Evolutionary conservation across 2,888 invertebrate species (phyloP).

Genomic region (Deroplatys truncata): DNA sequence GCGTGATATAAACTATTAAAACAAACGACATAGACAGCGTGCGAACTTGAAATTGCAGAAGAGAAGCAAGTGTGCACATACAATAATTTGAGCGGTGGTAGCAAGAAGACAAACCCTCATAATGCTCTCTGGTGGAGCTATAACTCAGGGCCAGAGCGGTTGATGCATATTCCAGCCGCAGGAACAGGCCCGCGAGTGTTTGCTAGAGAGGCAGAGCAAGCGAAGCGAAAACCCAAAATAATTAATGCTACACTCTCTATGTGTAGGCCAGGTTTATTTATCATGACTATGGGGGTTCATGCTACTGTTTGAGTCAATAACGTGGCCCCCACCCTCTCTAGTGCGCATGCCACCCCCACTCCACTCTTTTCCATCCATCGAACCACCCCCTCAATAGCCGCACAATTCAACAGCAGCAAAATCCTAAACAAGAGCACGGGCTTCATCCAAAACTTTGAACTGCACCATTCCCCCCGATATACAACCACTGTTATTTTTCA

Average conservation of each 20-base stretch:
- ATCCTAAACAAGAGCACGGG: not conserved
- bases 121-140: not conserved
- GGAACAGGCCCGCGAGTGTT: not conserved
- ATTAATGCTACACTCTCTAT: not conserved
- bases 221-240: not conserved
- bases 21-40: not conserved
- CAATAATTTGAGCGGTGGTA: not conserved
- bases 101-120: not conserved
- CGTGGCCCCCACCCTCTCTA: not conserved
- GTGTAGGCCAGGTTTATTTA: not conserved
- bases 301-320: constrained; percentile 4
- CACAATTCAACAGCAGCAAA: not conserved
- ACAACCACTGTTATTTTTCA: not conserved
- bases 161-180: not conserved
- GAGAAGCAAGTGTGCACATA: not conserved
- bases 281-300: not conserved
- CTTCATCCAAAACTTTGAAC: not conserved
- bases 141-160: not conserved
- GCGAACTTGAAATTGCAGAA: not conserved
- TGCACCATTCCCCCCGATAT: not conserved
- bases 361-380: not conserved
- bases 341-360: not conserved
- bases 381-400: not conserved
- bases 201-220: not conserved
- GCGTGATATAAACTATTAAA: not conserved